Evolutionary conservation across 1,140 invertebrate species (phyloP), one percentile per base, ranked within the genome.

Genomic region (Papilio aristodemus): DNA sequence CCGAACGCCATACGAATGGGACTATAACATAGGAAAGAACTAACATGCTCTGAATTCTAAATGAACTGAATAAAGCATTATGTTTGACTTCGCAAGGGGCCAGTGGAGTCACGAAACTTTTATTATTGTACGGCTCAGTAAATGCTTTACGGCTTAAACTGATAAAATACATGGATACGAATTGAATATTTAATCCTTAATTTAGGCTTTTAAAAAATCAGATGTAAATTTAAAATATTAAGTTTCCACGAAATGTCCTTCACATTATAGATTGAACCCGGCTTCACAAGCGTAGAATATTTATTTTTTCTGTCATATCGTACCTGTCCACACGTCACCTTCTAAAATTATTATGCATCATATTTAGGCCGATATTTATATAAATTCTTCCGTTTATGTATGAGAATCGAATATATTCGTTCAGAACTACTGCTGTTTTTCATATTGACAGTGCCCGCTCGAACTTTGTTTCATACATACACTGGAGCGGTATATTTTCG

Each of bases 81-180:
- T 75, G 71, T 75, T 77, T 74, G 72, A 77, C 69, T 77, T 71
- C 71, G 67, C 50, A 54, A 71, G 71, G 71, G 71, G 63, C 64
- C 57, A 66, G 64, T 38, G 41, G 17, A 60, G 43, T 60, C 69
- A 70, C 69, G 72, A 77, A 77, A 75, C 43, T 75, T 79, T 75
- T 79, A 77, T 79, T 76, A 79, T 75, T 77, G 62, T 68, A 60
- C 69, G 69, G 67, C 68, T 70, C 71, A 71, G 71, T 75, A 50
- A 50, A 50, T 50, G 19, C 46, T 50, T 50, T 50, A 50, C 3
- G 46, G 22, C 46, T 50, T 25, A 10, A 50, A 54, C 17, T 54
- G 19, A 54, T 54, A 54, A 54, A 54, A 54, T 54, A 54, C 43
- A 19, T 54, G 4, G 43, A 13, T 11, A 39, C 19, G 11, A 54